These are phyloP conservation scores for Brenthis daphne DNA, from an alignment of 2,888 invertebrate species.

Conservation along the genomic window DNA sequence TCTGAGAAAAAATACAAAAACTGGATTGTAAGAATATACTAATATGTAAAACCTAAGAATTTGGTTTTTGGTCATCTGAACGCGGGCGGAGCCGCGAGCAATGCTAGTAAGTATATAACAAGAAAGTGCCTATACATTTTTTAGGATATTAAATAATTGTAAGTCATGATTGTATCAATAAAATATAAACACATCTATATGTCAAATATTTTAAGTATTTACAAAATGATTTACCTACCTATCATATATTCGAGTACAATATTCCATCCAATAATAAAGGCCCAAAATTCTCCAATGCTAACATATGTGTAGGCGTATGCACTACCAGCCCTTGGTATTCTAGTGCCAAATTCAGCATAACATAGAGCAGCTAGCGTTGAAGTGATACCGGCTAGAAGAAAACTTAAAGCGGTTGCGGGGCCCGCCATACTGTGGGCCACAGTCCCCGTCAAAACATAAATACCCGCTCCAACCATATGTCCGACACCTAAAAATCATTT, in stretches of 20 bases:
- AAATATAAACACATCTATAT: not conserved
- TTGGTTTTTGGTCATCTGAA: too few relatives aligned
- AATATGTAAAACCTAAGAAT: too few relatives aligned
- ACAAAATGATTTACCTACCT: constrained; percentile 68
- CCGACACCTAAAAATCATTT: constrained; percentile 86
- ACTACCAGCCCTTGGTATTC: constrained; percentile 94
- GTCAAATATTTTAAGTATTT: not conserved
- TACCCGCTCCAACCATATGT: constrained; percentile 97
- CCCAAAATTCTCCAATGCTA: constrained; percentile 96
- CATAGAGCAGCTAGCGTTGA: constrained; percentile 91
- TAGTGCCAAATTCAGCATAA: constrained; percentile 94
- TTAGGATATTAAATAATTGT: too few relatives aligned
- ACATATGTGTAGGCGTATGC: constrained; percentile 97
- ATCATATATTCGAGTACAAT: constrained; percentile 95
- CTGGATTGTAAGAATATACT: too few relatives aligned
- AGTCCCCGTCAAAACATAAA: constrained; percentile 94
- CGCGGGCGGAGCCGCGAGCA: too few relatives aligned
- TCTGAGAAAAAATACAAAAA: too few relatives aligned
- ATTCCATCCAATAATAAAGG: constrained; percentile 97
- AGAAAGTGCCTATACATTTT: too few relatives aligned
- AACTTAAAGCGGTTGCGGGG: constrained; percentile 89
- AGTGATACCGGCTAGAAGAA: constrained; percentile 88
- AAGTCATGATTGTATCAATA: too few relatives aligned
- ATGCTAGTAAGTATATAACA: too few relatives aligned
- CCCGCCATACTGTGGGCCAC: constrained; percentile 92